Percentiles rank a stretch among this genome's conserved stretches.
phyloP scores from a whole-genome alignment of 2,888 invertebrate species.

The Nipponacmea schrenckii region DNA sequence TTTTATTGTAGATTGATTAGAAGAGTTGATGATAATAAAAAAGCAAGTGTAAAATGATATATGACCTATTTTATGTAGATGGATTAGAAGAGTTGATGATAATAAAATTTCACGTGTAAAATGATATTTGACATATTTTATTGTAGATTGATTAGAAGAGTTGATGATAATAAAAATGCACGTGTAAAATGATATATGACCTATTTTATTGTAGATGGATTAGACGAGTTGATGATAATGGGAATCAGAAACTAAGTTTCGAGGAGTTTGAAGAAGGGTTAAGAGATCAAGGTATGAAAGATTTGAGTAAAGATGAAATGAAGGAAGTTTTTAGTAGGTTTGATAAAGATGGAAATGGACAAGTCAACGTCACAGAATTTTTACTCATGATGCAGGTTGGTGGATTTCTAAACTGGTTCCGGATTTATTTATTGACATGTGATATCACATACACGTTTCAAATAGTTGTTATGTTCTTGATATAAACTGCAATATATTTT shows the following conservation, averaged over 20 bases:
- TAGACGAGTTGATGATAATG: conserved; percentile 91
- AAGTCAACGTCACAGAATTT: conserved; percentile 90
- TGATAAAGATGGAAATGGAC: conserved; percentile 86
- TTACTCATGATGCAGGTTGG: conserved; percentile 77
- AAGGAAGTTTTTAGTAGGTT: conserved; percentile 74
- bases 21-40: no score
- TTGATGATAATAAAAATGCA: no score
- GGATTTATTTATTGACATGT: no score
- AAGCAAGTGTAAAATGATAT: no score
- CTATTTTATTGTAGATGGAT: conserved; percentile 72
- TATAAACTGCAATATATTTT: no score
- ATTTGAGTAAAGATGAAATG: conserved; percentile 71
- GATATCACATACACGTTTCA: no score
- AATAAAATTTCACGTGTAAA: conserved; percentile 69
- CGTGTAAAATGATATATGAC: no score
- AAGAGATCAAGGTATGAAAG: conserved; percentile 79
- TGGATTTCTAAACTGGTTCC: no score
- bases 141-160: no score
- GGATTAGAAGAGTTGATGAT: conserved; percentile 91
- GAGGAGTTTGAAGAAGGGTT: conserved; percentile 87
- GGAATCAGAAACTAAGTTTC: conserved; percentile 80
- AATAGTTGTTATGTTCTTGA: no score
- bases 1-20: no score
- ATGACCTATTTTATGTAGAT: conserved; percentile 42
- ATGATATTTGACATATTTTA: no score